phyloP scores from a whole-genome alignment of 2,888 invertebrate species.

The Chrysina gloriosa region DNA sequence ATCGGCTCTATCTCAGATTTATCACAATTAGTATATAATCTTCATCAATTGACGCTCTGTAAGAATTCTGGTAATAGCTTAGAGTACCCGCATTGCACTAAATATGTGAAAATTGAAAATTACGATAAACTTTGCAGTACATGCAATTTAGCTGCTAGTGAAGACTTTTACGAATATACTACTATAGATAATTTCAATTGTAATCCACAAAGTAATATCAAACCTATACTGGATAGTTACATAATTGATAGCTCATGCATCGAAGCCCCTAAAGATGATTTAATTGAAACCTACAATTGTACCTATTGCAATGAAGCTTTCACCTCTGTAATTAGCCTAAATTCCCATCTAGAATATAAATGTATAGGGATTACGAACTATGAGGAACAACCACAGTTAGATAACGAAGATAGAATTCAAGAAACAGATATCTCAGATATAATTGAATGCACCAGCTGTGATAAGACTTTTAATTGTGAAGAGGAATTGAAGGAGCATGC shows the following conservation, averaged over 20 bases:
- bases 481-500: constrained; percentile 48
- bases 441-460: constrained; percentile 47
- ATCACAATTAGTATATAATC: constrained; percentile 41
- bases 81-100: constrained; percentile 34
- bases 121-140: constrained; percentile 39
- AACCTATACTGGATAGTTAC: constrained; percentile 25
- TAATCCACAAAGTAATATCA: constrained; percentile 22
- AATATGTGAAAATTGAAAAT: constrained; percentile 25
- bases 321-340: constrained; percentile 21
- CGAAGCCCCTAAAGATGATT: neutral
- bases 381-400: constrained; percentile 29
- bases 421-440: constrained; percentile 39
- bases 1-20: constrained; percentile 51
- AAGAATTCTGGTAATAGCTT: constrained; percentile 38
- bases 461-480: constrained; percentile 46
- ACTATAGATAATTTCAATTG: constrained; percentile 31
- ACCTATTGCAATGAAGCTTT: constrained; percentile 28
- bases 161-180: constrained; percentile 33
- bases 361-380: constrained; percentile 22
- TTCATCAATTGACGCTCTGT: constrained; percentile 42
- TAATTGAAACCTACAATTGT: constrained; percentile 13
- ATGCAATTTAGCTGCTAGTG: constrained; percentile 19
- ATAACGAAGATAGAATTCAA: constrained; percentile 40
- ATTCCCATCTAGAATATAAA: constrained; percentile 36
- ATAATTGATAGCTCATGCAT: constrained; percentile 22